phyloP scores from a whole-genome alignment of 2,113 vertebrate species.

The Pterocles gutturalis region DNA sequence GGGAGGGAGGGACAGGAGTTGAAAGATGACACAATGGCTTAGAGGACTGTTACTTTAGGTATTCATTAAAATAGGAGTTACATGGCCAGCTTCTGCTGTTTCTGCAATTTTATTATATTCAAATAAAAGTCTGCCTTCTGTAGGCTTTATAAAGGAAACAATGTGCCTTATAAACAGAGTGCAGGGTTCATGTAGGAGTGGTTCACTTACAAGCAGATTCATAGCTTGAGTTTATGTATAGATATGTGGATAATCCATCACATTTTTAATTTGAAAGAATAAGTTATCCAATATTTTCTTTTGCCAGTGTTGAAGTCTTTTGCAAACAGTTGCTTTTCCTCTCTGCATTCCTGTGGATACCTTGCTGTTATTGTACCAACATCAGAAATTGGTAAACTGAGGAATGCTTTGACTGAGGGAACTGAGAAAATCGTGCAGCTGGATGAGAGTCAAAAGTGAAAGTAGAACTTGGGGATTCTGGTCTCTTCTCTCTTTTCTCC shows the following conservation, averaged over 20 bases:
- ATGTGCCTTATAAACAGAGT: slow-evolving; percentile 57
- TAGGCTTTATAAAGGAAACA: slow-evolving; percentile 44
- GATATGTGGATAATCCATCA: not conserved
- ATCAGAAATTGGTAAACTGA: slow-evolving; percentile 47
- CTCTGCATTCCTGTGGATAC: not conserved
- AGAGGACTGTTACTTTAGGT: slow-evolving; percentile 28
- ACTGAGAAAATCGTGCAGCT: not conserved
- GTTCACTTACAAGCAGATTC: slow-evolving; percentile 35
- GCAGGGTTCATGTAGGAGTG: slow-evolving; percentile 4
- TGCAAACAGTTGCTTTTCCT: not conserved
- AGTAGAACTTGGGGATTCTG: not conserved
- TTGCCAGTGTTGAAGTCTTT: not conserved
- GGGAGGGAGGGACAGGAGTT: slow-evolving; percentile 34
- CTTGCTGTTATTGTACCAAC: not conserved
- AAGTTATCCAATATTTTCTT: not conserved
- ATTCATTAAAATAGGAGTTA: slow-evolving; percentile 69
- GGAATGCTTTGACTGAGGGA: not conserved
- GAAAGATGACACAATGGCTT: slow-evolving; percentile 45
- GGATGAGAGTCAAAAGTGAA: not conserved
- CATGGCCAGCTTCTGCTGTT: slow-evolving; percentile 50
- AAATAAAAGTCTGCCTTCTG: slow-evolving; percentile 36
- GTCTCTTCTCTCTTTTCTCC: not conserved
- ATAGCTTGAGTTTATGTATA: slow-evolving; percentile 8
- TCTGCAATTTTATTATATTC: slow-evolving; percentile 60
- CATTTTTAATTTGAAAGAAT: slow-evolving; percentile 43